These are phyloP conservation scores for Bunonema sp. DNA, from an alignment of 2,888 invertebrate species.

Conservation along the genomic window DNA sequence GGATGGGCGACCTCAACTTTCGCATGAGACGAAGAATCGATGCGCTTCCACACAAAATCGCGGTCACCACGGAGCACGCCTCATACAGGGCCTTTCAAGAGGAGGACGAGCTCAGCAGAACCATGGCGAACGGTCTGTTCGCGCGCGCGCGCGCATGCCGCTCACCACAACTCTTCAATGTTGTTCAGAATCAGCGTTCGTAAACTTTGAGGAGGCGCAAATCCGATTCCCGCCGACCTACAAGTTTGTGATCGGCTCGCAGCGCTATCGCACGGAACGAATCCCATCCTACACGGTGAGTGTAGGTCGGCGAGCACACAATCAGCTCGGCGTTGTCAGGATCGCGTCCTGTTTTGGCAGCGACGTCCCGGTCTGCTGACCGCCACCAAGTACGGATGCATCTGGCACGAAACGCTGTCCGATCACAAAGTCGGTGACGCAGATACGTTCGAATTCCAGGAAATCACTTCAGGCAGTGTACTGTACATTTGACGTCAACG, in stretches of 20 bases:
- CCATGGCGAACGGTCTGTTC: too few relatives aligned
- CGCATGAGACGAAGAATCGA: constrained; percentile 11
- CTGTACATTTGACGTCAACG: too few relatives aligned
- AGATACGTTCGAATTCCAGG: too few relatives aligned
- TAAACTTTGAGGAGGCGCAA: constrained; percentile 20
- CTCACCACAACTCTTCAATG: not conserved
- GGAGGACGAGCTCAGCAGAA: too few relatives aligned
- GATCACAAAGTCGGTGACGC: constrained; percentile 31
- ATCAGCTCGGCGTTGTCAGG: too few relatives aligned
- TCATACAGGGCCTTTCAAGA: not conserved
- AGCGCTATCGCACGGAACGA: constrained; percentile 17
- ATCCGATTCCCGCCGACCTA: constrained; percentile 33
- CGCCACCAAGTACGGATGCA: constrained; percentile 18
- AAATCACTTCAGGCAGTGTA: too few relatives aligned
- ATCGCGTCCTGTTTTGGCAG: constrained; percentile 22
- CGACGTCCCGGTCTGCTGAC: constrained; percentile 8
- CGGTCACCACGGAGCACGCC: not conserved
- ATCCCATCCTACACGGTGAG: constrained; percentile 32
- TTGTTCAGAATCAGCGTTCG: constrained; percentile 15
- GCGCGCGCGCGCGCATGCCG: constrained; percentile 1
- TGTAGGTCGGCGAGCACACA: too few relatives aligned
- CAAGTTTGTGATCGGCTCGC: constrained; percentile 22
- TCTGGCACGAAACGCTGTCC: constrained; percentile 19
- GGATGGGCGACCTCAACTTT: constrained; percentile 39
- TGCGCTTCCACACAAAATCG: not conserved